Percentiles rank a stretch among this genome's conserved stretches.
phyloP scores from a whole-genome alignment of 2,888 invertebrate genomes.

The Tetragnatha montana region DNA sequence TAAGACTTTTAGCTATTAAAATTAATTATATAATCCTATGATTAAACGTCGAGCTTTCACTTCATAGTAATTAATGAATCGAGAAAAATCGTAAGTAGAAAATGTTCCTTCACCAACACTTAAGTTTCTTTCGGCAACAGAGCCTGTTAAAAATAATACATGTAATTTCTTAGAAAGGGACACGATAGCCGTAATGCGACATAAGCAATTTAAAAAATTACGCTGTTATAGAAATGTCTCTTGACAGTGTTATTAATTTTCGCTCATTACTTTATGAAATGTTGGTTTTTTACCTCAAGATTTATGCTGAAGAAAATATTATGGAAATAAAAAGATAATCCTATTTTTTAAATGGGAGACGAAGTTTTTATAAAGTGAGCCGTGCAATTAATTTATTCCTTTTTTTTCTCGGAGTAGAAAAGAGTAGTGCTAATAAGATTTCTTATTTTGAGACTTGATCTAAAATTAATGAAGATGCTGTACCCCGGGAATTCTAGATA shows the following conservation, averaged over 20 bases:
- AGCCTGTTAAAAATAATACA: not conserved
- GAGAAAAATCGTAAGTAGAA: not conserved
- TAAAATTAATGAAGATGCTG: constrained; percentile 20
- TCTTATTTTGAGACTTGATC: not conserved
- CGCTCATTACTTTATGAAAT: constrained; percentile 16
- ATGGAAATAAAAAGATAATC: constrained; percentile 27
- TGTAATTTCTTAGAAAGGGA: not conserved
- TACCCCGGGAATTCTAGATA: not conserved
- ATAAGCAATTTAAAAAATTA: constrained; percentile 14
- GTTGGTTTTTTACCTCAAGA: not conserved
- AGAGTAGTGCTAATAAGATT: constrained; percentile 8
- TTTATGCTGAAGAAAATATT: constrained; percentile 10
- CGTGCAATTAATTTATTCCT: constrained; percentile 19
- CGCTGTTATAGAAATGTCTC: constrained; percentile 17
- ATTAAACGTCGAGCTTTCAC: constrained; percentile 1
- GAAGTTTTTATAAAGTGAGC: not conserved
- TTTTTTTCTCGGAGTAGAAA: not conserved
- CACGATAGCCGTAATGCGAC: constrained; percentile 2
- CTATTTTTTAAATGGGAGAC: constrained; percentile 8
- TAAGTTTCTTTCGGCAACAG: not conserved
- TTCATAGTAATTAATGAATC: not conserved
- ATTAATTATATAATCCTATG: not conserved
- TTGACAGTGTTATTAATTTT: constrained; percentile 17
- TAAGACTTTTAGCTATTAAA: constrained; percentile 1
- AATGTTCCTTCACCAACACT: not conserved